Conservation (phyloP, 2,797 vertebrate genomes). For the Coccyzus lansbergi region DNA sequence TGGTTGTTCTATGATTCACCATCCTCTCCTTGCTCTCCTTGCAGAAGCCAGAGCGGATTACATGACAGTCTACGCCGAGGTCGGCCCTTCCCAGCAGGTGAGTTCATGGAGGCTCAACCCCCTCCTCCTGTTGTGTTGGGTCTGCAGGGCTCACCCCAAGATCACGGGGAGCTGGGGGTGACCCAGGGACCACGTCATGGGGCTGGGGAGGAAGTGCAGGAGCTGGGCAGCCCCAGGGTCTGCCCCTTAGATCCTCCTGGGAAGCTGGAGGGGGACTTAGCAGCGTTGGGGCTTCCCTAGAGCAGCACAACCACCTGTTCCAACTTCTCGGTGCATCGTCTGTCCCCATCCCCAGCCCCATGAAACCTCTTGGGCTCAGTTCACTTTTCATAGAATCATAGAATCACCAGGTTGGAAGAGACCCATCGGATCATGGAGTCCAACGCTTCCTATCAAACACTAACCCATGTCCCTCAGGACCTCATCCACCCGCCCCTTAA, state of each 20-base stretch:
- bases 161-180: not conserved
- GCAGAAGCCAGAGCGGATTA: fast-evolving
- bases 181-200: fast-evolving
- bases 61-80: fast-evolving
- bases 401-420: too few species aligned
- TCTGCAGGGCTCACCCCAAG: too few species aligned
- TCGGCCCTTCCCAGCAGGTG: not conserved
- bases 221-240: not conserved
- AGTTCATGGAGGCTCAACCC: not conserved
- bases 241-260: not conserved
- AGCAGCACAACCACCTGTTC: not conserved
- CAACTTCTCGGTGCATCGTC: fast-evolving
- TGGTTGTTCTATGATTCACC: too few species aligned
- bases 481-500: too few species aligned
- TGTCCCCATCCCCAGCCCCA: not conserved
- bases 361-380: too few species aligned
- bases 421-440: too few species aligned
- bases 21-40: fast-evolving
- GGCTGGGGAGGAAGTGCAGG: not conserved
- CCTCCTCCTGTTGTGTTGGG: fast-evolving
- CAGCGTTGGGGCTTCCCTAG: fast-evolving
- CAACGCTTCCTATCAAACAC: too few species aligned
- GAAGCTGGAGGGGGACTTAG: not conserved
- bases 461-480: too few species aligned
- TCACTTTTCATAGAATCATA: too few species aligned